Base-by-base conservation (phyloP, 2,797 vertebrate species). In the Leptoclinus maculatus region DNA sequence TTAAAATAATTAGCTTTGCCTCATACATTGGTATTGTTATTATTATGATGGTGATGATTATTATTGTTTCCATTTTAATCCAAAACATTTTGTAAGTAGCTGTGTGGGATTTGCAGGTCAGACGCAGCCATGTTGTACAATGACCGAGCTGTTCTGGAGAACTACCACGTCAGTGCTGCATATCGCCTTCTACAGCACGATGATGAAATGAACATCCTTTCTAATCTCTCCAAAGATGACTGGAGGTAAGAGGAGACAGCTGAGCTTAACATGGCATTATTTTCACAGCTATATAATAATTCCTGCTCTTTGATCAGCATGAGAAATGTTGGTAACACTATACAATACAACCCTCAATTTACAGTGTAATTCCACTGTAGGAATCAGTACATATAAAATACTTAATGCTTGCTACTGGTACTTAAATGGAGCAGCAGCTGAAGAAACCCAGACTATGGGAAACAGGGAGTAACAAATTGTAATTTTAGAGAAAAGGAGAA, bases 101-200 rank as follows among this genome's bases (percentile, higher is more conserved):
- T 72, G n/a, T 76, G 66, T 83, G 47, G 21, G 5, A 49, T 82
- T 53, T 87, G 73, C 94, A 99, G 98, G 90, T 99, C 97, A 21
- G 96, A 97, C 84, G 88, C 96, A 65, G 97, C 98, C 32, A 96
- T 99, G 93, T 90, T 99, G 13, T 99, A 99, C 87, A 99, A 99
- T 10, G 98, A 99, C 82, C 95, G 96, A 0, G 96, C 98, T 13
- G 97, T 99, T 39, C 94, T 96, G 72, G 98, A 99, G 91, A 99
- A 97, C 85, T 97, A 99, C 83, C 98, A 99, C 0, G 93, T 99
- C 47, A 99, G 98, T 27, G 96, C 97, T 3, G 96, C 95, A 0
- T 99, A 97, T 82, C 97, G 96, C 54, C 97, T 99, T 72, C 92
- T 99, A 9, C 97, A 99, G 88, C 95, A 96, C 3, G 97, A 97